Percentiles rank a stretch among this genome's conserved stretches.
Conservation (phyloP, 2,797 vertebrate genomes). For the Tangara arthus region DNA sequence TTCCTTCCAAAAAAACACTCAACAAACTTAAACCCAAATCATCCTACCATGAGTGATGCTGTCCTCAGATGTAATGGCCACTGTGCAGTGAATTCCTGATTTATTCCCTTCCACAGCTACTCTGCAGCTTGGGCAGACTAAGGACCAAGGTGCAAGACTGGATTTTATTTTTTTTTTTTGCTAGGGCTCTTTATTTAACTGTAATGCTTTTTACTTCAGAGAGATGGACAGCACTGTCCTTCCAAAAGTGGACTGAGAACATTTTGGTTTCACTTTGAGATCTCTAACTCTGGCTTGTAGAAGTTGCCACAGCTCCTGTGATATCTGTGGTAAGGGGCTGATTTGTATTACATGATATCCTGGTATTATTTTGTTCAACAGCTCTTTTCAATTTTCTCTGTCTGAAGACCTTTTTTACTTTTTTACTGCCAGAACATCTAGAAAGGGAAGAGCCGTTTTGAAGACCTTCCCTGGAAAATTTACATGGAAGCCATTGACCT, state of each 20-base stretch:
- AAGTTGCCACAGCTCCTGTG: neutral
- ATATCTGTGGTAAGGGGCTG: neutral
- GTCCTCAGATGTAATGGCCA: neutral
- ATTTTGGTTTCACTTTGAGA: neutral
- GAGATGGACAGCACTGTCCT: neutral
- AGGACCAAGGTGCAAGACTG: neutral
- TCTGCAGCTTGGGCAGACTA: neutral
- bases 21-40: neutral
- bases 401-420: neutral
- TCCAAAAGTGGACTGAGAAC: neutral
- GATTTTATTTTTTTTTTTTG: neutral
- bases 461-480: neutral
- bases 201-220: neutral
- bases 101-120: neutral
- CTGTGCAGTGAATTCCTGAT: neutral
- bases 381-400: neutral
- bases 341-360: neutral
- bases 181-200: neutral
- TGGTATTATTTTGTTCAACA: neutral
- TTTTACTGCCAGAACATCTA: neutral
- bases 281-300: neutral
- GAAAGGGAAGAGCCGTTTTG: neutral
- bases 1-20: neutral
- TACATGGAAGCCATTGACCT: neutral
- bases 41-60: accelerated